Evolutionary conservation across 2,797 vertebrate genomes (phyloP).

Genomic region (Pristis pectinata): DNA sequence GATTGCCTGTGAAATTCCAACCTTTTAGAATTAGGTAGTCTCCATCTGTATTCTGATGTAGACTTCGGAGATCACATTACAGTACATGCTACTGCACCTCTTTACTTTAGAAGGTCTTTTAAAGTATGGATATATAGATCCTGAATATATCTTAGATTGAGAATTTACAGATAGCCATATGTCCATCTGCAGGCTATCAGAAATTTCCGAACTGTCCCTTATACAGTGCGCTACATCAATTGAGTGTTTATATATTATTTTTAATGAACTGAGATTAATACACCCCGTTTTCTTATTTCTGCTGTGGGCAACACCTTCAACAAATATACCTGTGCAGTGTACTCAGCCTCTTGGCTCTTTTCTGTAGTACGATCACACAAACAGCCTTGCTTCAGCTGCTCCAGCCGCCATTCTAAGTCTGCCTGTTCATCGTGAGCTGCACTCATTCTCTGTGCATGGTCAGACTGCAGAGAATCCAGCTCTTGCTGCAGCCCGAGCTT

Average conservation of each 20-base stretch:
- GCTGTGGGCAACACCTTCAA: conserved; percentile 5
- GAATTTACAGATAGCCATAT: background rate
- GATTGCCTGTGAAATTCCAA: too few relatives aligned
- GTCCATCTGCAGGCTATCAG: conserved; percentile 41
- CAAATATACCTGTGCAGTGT: conserved; percentile 76
- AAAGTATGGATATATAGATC: background rate
- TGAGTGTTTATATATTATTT: conserved; percentile 42
- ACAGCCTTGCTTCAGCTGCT: conserved; percentile 88
- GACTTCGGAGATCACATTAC: conserved; percentile 37
- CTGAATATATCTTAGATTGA: background rate
- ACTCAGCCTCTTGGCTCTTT: conserved; percentile 85
- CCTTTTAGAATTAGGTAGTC: background rate
- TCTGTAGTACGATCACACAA: conserved; percentile 77
- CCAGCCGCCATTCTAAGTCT: conserved; percentile 85
- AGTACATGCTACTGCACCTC: background rate
- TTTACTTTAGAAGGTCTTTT: background rate
- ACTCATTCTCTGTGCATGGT: conserved; percentile 84
- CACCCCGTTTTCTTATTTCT: background rate
- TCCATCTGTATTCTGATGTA: conserved; percentile 48
- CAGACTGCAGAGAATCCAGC: conserved; percentile 83
- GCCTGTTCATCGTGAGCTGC: conserved; percentile 86
- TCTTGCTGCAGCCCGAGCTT: conserved; percentile 85
- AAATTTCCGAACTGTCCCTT: conserved; percentile 43
- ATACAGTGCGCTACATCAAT: conserved; percentile 44
- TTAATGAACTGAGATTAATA: conserved; percentile 41